Conservation (phyloP, 1,140 invertebrate genomes). For the Trichomalopsis sarcophagae region DNA sequence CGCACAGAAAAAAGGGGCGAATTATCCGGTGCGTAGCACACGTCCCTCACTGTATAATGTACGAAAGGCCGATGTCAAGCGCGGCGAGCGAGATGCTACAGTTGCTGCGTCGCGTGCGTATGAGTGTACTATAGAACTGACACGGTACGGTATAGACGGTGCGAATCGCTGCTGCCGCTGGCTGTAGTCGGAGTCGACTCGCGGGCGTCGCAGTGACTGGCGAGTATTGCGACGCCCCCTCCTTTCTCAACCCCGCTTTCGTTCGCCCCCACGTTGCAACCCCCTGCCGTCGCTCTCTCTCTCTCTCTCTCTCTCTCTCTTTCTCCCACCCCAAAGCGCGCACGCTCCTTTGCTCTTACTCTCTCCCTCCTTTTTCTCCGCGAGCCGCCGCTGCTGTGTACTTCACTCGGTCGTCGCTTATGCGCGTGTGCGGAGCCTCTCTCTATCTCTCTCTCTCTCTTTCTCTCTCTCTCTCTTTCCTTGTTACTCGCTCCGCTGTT, state of each 20-base stretch:
- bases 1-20: no score
- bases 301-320: conserved; percentile 33
- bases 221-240: conserved; percentile 66
- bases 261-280: conserved; percentile 34
- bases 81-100: no score
- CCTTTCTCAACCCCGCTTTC: conserved; percentile 53
- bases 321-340: conserved; percentile 9
- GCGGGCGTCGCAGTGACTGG: conserved; percentile 66
- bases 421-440: conserved; percentile 46
- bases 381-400: neutral
- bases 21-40: no score
- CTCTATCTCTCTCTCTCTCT: conserved; percentile 45
- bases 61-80: no score
- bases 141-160: neutral
- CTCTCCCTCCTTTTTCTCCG: neutral
- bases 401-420: conserved; percentile 48
- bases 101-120: neutral
- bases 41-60: no score
- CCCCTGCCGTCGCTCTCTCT: conserved; percentile 30
- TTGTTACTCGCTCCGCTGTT: neutral
- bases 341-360: conserved; percentile 27
- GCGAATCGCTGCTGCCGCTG: neutral
- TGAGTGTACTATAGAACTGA: neutral
- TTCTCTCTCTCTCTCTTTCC: conserved; percentile 33
- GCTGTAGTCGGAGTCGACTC: conserved; percentile 56